Percentiles rank a stretch among this genome's conserved stretches.
These are phyloP conservation scores for Falco berigora DNA, from an alignment of 2,797 vertebrate genomes.

Conservation along the genomic window DNA sequence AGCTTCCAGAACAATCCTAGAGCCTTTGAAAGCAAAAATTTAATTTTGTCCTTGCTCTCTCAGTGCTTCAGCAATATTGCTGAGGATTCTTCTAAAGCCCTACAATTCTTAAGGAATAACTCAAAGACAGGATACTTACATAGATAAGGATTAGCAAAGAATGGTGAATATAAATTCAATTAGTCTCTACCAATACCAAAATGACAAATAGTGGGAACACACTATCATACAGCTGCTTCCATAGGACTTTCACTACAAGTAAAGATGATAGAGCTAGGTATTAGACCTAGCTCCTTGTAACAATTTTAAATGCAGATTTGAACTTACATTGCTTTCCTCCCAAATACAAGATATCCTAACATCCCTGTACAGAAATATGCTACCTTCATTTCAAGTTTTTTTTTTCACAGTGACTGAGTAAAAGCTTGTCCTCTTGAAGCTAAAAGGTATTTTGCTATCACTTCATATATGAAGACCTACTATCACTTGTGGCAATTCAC, in stretches of 20 bases:
- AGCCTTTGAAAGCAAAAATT: background rate
- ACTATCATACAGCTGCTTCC: background rate
- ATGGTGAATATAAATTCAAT: background rate
- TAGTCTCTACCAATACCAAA: background rate
- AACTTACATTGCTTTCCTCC: background rate
- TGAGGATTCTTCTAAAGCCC: background rate
- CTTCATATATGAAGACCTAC: background rate
- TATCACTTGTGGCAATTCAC: background rate
- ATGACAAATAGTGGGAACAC: background rate
- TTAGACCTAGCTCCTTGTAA: background rate
- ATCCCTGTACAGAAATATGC: background rate
- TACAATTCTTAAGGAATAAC: background rate
- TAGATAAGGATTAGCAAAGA: background rate
- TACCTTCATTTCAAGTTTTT: background rate
- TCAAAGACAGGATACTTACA: background rate
- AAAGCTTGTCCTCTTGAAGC: background rate
- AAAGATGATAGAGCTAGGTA: background rate
- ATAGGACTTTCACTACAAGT: background rate
- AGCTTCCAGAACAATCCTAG: background rate
- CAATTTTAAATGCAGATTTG: background rate
- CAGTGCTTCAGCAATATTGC: background rate
- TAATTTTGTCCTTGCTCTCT: background rate
- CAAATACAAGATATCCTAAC: fast-evolving
- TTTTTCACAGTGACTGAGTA: background rate
- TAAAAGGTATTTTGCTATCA: background rate